These are phyloP conservation scores for Hirtodrosophila cameraria DNA, from an alignment of 2,888 invertebrate genomes.

Conservation along the genomic window DNA sequence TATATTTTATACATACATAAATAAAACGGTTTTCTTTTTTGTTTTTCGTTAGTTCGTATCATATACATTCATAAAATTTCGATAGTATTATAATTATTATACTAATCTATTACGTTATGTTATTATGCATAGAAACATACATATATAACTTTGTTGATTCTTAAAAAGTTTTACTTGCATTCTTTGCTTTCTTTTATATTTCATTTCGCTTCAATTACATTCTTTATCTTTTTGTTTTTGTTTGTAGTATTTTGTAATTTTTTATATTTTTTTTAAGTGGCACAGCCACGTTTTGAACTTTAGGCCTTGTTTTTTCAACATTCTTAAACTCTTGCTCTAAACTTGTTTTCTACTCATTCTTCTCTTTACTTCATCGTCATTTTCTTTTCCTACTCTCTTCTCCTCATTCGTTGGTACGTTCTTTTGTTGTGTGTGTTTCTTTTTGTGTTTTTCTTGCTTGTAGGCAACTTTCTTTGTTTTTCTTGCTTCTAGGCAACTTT, in stretches of 20 bases:
- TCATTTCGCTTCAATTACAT: conserved; percentile 8
- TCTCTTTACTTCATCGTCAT: conserved; percentile 1
- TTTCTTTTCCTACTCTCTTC: not conserved
- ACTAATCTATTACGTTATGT: too few species aligned
- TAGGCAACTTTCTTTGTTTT: not conserved
- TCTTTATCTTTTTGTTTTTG: conserved; percentile 3
- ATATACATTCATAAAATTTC: conserved; percentile 37
- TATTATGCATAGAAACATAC: conserved; percentile 8
- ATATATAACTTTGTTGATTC: conserved; percentile 41
- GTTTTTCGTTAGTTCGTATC: conserved; percentile 12
- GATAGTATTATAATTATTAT: conserved; percentile 25
- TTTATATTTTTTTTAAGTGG: conserved; percentile 56
- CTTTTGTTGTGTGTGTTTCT: not conserved
- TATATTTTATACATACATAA: conserved; percentile 27
- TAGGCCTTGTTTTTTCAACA: conserved; percentile 65
- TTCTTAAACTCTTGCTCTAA: conserved; percentile 17
- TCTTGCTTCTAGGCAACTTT: conserved; percentile 6
- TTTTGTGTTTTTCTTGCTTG: conserved; percentile 8
- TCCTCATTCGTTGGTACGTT: conserved; percentile 41
- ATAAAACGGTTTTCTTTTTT: conserved; percentile 26
- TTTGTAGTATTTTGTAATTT: conserved; percentile 17
- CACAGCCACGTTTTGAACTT: conserved; percentile 78
- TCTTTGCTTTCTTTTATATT: conserved; percentile 4
- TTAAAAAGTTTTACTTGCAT: conserved; percentile 24
- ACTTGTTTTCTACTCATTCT: not conserved